Evolutionary conservation across 2,113 vertebrate genomes (phyloP), one percentile per base, ranked within the genome.

Genomic region (Athene noctua): DNA sequence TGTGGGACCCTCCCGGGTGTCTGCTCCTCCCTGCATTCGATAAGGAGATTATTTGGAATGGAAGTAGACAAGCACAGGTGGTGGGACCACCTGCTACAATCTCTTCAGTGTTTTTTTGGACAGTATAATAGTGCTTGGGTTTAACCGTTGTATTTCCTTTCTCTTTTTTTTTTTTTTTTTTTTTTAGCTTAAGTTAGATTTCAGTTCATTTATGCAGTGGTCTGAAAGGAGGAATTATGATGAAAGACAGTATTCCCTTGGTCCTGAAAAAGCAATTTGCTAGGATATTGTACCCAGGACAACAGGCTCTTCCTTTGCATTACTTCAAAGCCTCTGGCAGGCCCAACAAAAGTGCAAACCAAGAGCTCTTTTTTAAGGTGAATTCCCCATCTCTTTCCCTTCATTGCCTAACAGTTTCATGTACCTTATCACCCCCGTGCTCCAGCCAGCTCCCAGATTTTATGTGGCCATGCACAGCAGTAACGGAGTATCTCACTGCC

Each of bases 21-120:
- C 95, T 92, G 78, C 87, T 90, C 51, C 81, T 94, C 84, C 74
- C 58, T 80, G 70, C 89, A 95, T 95, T 94, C 15, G 51, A 87
- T 75, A 91, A 91, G 89, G 89, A 95, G 84, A 96, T 92, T 94
- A 89, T 75, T 58, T 80, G 84, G 62, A 87, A 73, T 92, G 46
- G 62, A 95, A 90, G 81, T 10, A 77, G 96, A 94, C 83, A 95
- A 68, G 81, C 78, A 91, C 95, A 95, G 89, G 92, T 96, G 89
- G 91, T 47, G 51, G 29, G 62, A 91, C 87, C 94, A 97, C 92
- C 94, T 97, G 94, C 91, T 94, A 14, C 93, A 86, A 46, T 80
- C 62, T 80, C 57, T 95, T 92, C 89, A 90, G 73, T 36, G 32
- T 49, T 87, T 94, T 87, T 94, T 65, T 75, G 74, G 91, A 77